Evolutionary conservation across 2,113 vertebrate species (phyloP).

Genomic region (Hippolais icterina): DNA sequence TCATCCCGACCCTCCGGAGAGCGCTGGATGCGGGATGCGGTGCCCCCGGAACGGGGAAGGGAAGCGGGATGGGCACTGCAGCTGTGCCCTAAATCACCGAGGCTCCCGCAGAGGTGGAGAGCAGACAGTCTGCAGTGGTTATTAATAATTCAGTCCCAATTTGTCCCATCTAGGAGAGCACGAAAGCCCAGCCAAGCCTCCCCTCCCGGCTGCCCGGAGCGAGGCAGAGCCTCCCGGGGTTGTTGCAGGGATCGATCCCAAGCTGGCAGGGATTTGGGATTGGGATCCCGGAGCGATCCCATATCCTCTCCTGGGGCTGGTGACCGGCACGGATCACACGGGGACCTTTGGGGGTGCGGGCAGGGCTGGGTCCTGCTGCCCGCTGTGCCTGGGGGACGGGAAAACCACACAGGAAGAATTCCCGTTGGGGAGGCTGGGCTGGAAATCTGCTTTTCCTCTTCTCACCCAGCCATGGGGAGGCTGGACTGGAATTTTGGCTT

Average conservation of each 20-base stretch:
- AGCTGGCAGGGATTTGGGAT: fast-evolving
- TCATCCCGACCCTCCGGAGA: not conserved
- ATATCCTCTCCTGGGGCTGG: no score
- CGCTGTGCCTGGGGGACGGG: not conserved
- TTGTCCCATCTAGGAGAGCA: conserved; percentile 49
- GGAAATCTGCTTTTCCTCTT: not conserved
- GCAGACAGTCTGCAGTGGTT: conserved; percentile 64
- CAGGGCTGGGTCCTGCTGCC: not conserved
- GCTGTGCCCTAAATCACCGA: conserved; percentile 14
- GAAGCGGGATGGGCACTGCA: not conserved
- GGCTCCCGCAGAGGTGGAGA: conserved; percentile 24
- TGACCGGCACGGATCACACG: no score
- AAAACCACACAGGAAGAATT: not conserved
- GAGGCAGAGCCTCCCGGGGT: not conserved
- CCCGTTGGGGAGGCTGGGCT: fast-evolving
- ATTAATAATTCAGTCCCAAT: conserved; percentile 74
- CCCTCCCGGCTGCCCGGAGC: not conserved
- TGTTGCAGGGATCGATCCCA: not conserved
- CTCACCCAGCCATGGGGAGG: not conserved
- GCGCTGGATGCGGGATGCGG: not conserved
- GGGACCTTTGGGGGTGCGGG: no score
- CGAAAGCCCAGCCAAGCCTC: not conserved
- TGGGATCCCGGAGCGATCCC: not conserved
- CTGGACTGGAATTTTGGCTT: no score
- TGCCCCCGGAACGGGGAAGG: not conserved